Conservation (phyloP, 2,113 vertebrate species). For the Phalacrocorax aristotelis region DNA sequence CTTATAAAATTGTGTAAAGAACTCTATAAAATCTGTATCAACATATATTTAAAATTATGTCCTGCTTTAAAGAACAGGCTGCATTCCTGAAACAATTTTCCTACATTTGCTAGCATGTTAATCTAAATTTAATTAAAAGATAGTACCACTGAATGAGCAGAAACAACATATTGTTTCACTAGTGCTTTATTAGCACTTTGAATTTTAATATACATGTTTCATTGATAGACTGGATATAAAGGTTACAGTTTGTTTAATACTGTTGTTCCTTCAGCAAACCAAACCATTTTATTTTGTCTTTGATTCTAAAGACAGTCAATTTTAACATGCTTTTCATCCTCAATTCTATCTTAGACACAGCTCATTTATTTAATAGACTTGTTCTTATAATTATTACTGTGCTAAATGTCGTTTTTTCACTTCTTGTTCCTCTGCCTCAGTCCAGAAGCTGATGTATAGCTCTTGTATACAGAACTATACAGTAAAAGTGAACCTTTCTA, state of each 20-base stretch:
- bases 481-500: background rate
- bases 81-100: background rate
- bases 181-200: background rate
- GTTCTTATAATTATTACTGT: background rate
- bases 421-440: background rate
- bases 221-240: background rate
- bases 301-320: background rate
- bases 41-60: constrained; percentile 9
- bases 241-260: constrained; percentile 6
- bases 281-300: background rate
- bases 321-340: constrained; percentile 3
- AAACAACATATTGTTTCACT: constrained; percentile 15
- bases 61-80: background rate
- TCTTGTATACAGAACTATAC: background rate
- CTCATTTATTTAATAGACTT: background rate
- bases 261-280: background rate
- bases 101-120: background rate
- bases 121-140: constrained; percentile 66
- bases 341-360: background rate
- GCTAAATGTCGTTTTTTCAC: background rate
- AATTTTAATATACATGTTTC: background rate
- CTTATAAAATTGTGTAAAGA: constrained; percentile 14
- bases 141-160: background rate
- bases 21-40: background rate
- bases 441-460: background rate